Base-by-base conservation (phyloP, 1,140 invertebrate genomes). In the Vanessa atalanta region DNA sequence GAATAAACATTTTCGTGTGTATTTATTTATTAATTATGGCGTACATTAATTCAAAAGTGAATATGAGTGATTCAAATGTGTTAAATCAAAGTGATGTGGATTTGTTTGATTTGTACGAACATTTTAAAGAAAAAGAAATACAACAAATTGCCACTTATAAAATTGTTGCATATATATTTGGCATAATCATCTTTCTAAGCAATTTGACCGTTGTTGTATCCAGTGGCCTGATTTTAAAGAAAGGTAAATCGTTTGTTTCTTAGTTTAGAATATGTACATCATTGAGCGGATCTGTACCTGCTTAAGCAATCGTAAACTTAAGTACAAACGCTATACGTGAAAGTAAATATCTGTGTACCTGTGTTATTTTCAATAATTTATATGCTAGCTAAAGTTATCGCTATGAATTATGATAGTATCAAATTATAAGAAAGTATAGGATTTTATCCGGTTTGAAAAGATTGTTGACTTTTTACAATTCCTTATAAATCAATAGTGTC, bases 181-280 rank as follows among this genome's bases (percentile, higher is more conserved):
- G 93, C 1, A 78, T 81, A 5, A 69, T 94, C 12, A 94, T 94
- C 67, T 91, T 94, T 61, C 63, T 93, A 5, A 89, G 93, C 68
- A 95, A 95, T 83, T 78, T 94, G 20, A 89, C 91, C 1, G 94
- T 95, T n/a, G 93, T 94, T 13, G 83, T 94, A 68, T 94, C 94
- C 3, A 94, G 94, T 83, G 93, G 93, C 66, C 82, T 94, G 3
- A 93, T 94, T 68, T 82, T 94, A 48, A 93, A 90, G 80, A 94
- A 93, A 90, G 92, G 94, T 94, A 87, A 84, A 74, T 78, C 26
- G 26, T 31, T 70, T 50, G 5, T 7, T 15, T 51, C 12, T 14
- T 51, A 15, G 5, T 51, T 13, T n/a, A 51, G 9, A 51, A 15
- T 51, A 6, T 51, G n/a, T 51, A 43, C 6, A 31, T 4, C 26